phyloP scores from a whole-genome alignment of 2,888 invertebrate species.

The Yponomeuta cagnagella region DNA sequence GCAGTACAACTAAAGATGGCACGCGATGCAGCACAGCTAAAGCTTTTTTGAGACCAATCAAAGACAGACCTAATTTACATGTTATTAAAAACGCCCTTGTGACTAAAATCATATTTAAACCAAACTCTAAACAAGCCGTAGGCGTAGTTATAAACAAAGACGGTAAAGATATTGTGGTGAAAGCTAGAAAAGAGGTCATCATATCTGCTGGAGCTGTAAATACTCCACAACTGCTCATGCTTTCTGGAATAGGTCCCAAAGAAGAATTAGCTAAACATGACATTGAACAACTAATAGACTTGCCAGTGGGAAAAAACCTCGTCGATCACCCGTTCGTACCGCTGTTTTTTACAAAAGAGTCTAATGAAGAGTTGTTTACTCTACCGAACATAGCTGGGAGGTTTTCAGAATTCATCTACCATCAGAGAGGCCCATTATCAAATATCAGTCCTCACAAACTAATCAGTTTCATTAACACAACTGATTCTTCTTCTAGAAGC shows the following conservation, averaged over 20 bases:
- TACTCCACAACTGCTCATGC: constrained; percentile 65
- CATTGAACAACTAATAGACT: constrained; percentile 54
- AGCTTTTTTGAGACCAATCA: constrained; percentile 62
- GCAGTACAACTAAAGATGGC: constrained; percentile 62
- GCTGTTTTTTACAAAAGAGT: constrained; percentile 42
- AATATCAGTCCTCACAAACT: constrained; percentile 52
- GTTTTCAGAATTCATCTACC: constrained; percentile 55
- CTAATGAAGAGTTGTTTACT: constrained; percentile 29
- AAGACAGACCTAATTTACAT: constrained; percentile 54
- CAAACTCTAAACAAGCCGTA: constrained; percentile 36
- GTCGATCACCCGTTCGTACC: constrained; percentile 69
- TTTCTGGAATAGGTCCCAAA: constrained; percentile 71
- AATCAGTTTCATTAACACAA: constrained; percentile 45
- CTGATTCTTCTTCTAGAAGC: constrained; percentile 35
- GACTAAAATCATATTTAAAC: constrained; percentile 63
- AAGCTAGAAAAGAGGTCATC: constrained; percentile 65
- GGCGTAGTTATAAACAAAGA: constrained; percentile 54
- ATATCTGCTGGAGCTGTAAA: constrained; percentile 68
- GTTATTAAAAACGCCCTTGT: constrained; percentile 71
- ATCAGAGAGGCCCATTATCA: constrained; percentile 62
- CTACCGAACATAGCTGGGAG: constrained; percentile 38
- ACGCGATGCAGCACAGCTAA: constrained; percentile 64
- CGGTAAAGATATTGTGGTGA: constrained; percentile 43
- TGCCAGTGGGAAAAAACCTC: constrained; percentile 70
- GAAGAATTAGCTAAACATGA: constrained; percentile 47